phyloP scores from a whole-genome alignment of 2,113 vertebrate species.

The Trematomus loennbergii region DNA sequence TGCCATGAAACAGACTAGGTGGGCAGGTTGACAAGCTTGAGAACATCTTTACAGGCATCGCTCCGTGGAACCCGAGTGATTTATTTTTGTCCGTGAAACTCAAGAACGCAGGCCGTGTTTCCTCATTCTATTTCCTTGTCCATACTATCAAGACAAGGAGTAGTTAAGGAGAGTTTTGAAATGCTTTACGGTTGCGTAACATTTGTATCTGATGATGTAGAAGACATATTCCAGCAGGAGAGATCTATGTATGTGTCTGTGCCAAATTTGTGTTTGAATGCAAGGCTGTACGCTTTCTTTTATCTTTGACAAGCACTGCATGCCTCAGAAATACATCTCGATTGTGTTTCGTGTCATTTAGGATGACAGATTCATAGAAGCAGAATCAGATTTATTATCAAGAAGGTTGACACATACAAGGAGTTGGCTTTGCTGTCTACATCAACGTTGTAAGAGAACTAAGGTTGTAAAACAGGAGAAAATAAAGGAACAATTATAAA shows the following conservation, averaged over 20 bases:
- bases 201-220: slow-evolving; percentile 13
- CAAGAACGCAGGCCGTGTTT: slow-evolving; percentile 5
- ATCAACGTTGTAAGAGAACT: too few species aligned
- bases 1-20: slow-evolving; percentile 60
- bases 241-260: neutral
- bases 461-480: too few species aligned
- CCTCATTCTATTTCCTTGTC: slow-evolving; percentile 18
- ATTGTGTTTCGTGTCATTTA: too few species aligned
- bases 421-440: too few species aligned
- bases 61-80: slow-evolving; percentile 26
- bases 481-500: too few species aligned
- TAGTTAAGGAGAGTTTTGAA: neutral
- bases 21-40: slow-evolving; percentile 72
- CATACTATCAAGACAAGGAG: neutral
- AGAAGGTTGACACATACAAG: too few species aligned
- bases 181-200: neutral
- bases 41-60: slow-evolving; percentile 58
- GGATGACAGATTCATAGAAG: neutral
- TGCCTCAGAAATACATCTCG: neutral
- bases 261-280: neutral
- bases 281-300: neutral
- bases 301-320: neutral
- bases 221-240: neutral
- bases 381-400: neutral
- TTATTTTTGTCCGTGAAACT: slow-evolving; percentile 18